Evolutionary conservation across 2,888 invertebrate genomes (phyloP), one percentile per base, ranked within the genome.

Genomic region (Acronicta alni): DNA sequence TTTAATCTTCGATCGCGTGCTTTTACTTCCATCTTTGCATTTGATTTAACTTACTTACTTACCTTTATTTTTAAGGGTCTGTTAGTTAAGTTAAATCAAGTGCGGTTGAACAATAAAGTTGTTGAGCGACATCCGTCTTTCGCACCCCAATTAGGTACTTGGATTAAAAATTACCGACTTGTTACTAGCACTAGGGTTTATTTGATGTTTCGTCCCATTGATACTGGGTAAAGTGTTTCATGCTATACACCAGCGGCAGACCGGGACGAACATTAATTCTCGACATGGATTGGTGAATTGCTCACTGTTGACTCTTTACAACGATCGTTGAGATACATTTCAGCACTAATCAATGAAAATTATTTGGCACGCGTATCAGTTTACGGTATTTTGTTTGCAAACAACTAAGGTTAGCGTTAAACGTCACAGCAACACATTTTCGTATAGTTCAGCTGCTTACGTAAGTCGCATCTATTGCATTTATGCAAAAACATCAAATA

Each of bases 241-340:
- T 90, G 83, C 89, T 89, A 85, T 90, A 87, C 81, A 82, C 83
- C 90, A 85, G 93, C 85, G 93, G 93, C 93, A 93, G 93, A 86
- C 84, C 86, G 88, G 92, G 93, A 93, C 92, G 88, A 70, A 90
- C 73, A 89, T 80, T 68, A 62, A 75, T 57, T 86, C 89, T 91
- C 79, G 60, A 78, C 75, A 39, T 57, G 63, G 80, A 84, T 88
- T 88, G 83, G 81, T 88, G 76, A 72, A 79, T 62, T 80, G 84
- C 64, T 81, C 77, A 72, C 42, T 74, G 26, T 88, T 80, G 72
- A 75, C 83, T 75, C 62, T 88, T 83, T 82, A 76, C 87, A 86
- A 87, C 84, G 58, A 77, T 58, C 61, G 76, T 82, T 84, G 83
- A 83, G 89, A 86, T 78, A 90, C 89, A 91, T 41, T 48, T 15